phyloP scores from a whole-genome alignment of 2,797 vertebrate species.

The Melanogrammus aeglefinus region DNA sequence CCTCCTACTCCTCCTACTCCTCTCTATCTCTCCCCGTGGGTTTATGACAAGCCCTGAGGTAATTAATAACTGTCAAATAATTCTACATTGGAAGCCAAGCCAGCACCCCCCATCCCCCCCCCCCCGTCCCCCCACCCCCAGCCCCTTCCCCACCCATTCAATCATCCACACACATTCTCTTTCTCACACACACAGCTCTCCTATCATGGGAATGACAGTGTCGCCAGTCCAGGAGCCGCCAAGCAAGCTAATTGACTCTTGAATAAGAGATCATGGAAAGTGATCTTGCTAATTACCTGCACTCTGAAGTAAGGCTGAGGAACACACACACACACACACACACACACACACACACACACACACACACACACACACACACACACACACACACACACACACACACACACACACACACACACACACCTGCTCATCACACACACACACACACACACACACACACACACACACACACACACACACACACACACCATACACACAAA shows the following conservation, averaged over 20 bases:
- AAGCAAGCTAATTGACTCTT: constrained; percentile 75
- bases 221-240: constrained; percentile 69
- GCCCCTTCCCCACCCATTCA: constrained; percentile 16
- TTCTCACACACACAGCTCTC: constrained; percentile 1
- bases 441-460: too few relatives aligned
- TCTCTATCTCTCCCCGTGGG: neutral
- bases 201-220: constrained; percentile 51
- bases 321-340: constrained; percentile 8
- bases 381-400: constrained; percentile 2
- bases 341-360: neutral
- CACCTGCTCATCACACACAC: neutral
- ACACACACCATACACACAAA: neutral
- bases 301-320: constrained; percentile 40
- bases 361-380: constrained; percentile 9
- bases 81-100: constrained; percentile 20
- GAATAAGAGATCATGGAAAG: constrained; percentile 68
- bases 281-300: constrained; percentile 74
- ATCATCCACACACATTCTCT: constrained; percentile 49
- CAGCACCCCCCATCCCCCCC: neutral
- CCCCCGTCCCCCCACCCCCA: neutral
- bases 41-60: constrained; percentile 49
- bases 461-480: neutral
- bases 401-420: constrained; percentile 16
- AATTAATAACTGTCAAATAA: constrained; percentile 79
- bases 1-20: constrained; percentile 21